A percentile compares a stretch with the other conserved stretches of the same genome.
phyloP scores from a whole-genome alignment of 2,113 vertebrate species.

The Sinocyclocheilus rhinocerous region DNA sequence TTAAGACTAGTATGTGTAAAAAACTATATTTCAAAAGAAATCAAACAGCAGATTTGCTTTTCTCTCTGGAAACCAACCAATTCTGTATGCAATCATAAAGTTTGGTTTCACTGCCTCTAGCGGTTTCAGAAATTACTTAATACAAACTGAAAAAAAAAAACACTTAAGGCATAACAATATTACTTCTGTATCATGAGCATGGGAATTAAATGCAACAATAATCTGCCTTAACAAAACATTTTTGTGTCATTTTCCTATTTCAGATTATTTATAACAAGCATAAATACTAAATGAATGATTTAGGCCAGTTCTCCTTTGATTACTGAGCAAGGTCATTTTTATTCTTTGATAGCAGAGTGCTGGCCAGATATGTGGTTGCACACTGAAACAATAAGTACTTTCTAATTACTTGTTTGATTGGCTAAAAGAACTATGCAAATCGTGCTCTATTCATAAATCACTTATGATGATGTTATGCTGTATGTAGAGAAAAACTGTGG shows the following conservation, averaged over 20 bases:
- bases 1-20: neutral
- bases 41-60: neutral
- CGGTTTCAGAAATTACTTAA: neutral
- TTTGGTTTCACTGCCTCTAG: neutral
- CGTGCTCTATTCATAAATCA: constrained; percentile 39
- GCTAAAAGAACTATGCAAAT: neutral
- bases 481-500: neutral
- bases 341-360: constrained; percentile 64
- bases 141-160: neutral
- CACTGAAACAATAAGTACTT: constrained; percentile 32
- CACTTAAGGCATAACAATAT: neutral
- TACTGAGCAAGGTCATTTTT: constrained; percentile 59
- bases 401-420: constrained; percentile 36
- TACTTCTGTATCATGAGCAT: neutral
- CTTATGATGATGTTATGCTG: neutral
- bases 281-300: neutral
- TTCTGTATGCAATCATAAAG: neutral
- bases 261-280: neutral
- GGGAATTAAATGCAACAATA: neutral
- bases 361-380: constrained; percentile 32
- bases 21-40: neutral
- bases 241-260: neutral
- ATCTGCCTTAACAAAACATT: neutral
- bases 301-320: neutral
- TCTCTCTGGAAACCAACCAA: neutral